phyloP scores from a whole-genome alignment of 2,797 vertebrate genomes.

The Ptychobarbus kaznakovi region DNA sequence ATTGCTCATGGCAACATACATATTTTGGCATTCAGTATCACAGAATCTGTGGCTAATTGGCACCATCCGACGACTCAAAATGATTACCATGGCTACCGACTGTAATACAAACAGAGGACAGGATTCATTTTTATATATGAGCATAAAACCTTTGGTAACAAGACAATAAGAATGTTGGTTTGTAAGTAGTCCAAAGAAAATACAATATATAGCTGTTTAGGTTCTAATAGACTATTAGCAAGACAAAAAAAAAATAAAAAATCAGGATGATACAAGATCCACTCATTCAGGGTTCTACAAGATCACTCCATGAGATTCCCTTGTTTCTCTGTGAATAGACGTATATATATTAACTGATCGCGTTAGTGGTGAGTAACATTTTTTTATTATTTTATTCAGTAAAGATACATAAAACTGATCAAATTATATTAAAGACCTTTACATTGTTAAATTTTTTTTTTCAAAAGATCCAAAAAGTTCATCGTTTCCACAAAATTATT shows the following conservation, averaged over 20 bases:
- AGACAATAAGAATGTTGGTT: neutral
- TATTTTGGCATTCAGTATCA: neutral
- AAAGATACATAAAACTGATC: neutral
- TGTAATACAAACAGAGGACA: neutral
- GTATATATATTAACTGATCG: neutral
- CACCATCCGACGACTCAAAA: neutral
- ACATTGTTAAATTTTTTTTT: neutral
- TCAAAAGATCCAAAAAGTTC: neutral
- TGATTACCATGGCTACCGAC: neutral
- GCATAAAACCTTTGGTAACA: neutral
- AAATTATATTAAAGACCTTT: neutral
- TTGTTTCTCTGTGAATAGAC: neutral
- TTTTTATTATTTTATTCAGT: neutral
- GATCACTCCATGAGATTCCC: neutral
- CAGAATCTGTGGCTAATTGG: neutral
- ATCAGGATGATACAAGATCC: neutral
- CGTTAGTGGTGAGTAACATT: too few species aligned
- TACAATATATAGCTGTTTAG: too few species aligned
- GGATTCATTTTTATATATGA: neutral
- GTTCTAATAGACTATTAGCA: neutral
- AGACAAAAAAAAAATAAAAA: neutral
- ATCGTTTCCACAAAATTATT: neutral
- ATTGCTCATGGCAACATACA: neutral
- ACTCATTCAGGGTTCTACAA: neutral
- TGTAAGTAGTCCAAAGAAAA: neutral